Percentiles rank a stretch among this genome's conserved stretches.
phyloP scores from a whole-genome alignment of 1,140 invertebrate species.

The Drusus annulatus region DNA sequence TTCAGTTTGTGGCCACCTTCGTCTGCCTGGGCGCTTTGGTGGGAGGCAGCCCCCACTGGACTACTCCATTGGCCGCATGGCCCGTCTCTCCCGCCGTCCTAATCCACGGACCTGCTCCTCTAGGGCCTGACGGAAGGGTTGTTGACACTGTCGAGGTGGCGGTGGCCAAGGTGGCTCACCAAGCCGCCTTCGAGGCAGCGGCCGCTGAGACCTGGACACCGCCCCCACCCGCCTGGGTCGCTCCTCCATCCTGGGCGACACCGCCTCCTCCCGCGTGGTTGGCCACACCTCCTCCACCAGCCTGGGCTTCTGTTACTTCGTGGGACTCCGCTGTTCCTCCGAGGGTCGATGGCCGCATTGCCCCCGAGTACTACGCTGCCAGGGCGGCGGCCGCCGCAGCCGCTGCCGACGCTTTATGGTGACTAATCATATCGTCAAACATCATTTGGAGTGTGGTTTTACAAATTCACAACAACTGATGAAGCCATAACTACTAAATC shows the following conservation, averaged over 20 bases:
- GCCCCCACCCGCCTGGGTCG: slow-evolving; percentile 63
- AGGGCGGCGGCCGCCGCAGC: too few species aligned
- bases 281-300: too few species aligned
- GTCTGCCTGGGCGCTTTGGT: slow-evolving; percentile 47
- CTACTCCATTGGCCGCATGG: neutral
- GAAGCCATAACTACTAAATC: too few species aligned
- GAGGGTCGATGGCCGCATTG: too few species aligned
- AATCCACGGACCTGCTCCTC: slow-evolving; percentile 40
- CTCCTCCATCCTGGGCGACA: neutral
- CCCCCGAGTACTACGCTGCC: too few species aligned
- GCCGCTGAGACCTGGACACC: slow-evolving; percentile 63
- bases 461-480: too few species aligned
- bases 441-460: too few species aligned
- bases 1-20: slow-evolving; percentile 50
- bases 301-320: too few species aligned
- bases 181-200: slow-evolving; percentile 58
- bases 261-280: neutral
- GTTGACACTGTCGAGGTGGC: slow-evolving; percentile 54
- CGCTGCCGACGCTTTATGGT: too few species aligned
- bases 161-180: slow-evolving; percentile 49
- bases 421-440: too few species aligned
- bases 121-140: slow-evolving; percentile 53
- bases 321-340: too few species aligned
- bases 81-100: neutral
- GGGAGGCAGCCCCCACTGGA: neutral